Conservation (phyloP, 2,113 vertebrate genomes). For the Psophia crepitans region DNA sequence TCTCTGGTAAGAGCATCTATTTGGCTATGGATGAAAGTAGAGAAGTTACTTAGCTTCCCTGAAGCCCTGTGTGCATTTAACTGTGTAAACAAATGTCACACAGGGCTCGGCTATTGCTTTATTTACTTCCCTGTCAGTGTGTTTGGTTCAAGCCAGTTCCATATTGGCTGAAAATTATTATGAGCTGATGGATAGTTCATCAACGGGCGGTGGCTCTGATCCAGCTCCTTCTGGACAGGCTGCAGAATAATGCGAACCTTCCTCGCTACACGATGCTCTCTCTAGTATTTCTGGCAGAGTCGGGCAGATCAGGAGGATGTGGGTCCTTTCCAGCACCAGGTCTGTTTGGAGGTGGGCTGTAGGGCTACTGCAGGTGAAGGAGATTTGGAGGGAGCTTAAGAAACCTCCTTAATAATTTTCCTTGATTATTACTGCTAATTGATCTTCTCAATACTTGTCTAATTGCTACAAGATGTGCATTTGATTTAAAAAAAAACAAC, state of each 20-base stretch:
- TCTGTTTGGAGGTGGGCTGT: background rate
- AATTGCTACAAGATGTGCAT: background rate
- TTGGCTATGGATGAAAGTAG: slow-evolving; percentile 9
- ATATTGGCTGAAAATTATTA: slow-evolving; percentile 2
- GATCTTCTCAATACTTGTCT: background rate
- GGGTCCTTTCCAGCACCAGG: background rate
- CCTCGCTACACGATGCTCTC: background rate
- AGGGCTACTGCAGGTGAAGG: background rate
- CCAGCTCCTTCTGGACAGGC: slow-evolving; percentile 39
- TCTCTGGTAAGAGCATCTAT: background rate
- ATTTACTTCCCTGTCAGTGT: background rate
- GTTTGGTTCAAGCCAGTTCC: background rate
- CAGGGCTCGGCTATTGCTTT: background rate
- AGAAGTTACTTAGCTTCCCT: background rate
- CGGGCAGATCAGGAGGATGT: background rate
- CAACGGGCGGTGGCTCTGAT: background rate
- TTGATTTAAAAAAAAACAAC: background rate
- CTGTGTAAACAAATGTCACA: background rate
- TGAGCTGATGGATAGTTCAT: background rate
- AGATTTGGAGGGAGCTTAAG: background rate
- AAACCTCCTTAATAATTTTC: background rate
- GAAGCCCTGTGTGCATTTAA: background rate
- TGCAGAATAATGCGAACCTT: background rate
- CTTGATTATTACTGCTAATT: background rate
- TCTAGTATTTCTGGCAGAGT: background rate